Base-by-base conservation (phyloP, 2,797 vertebrate genomes). In the Novumbra hubbsi region DNA sequence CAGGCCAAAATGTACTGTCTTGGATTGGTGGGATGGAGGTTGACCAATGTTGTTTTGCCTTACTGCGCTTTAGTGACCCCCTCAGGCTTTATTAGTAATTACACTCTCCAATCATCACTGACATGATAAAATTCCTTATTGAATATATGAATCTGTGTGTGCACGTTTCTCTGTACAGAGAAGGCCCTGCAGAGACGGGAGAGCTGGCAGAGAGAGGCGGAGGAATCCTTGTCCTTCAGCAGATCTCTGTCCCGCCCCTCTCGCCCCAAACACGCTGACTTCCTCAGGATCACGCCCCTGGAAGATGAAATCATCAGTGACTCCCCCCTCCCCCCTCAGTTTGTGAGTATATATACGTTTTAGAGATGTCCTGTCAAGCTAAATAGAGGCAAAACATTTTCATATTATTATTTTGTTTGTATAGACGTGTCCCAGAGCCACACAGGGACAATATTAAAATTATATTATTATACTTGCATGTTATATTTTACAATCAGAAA, bases 241-340 rank as follows among this genome's bases (percentile, higher is more conserved):
- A 84, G 66, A 62, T 82, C 80, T 2, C 77, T 88, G n/a, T 88
- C 83, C 64, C 76, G 83, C 57, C 85, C 87, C 5, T 87, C 83
- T 63, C 84, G 88, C 77, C 90, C 86, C 0, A 84, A 84, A 83
- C 88, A 84, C 28, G 57, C 86, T 0, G 88, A 91, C 86, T 89
- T 91, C 76, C 70, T 90, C 49, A 74, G 78, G 70, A 86, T 92
- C 88, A 87, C 86, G 1, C 82, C 89, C 8, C 79, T 78, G 2
- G 87, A 86, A 5, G 88, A 92, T 34, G 89, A 89, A 38, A 75
- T 90, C 78, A 62, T 28, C 57, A 71, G 11, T 0, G 82, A 85
- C 24, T 68, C 83, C 1, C 80, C 80, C 8, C 38, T 70, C 17
- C 84, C 78, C 17, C 27, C 27, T 2, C 19, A 75, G n/a, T 21